A percentile compares a stretch with the other conserved stretches of the same genome.
These are phyloP conservation scores for Triplophysa yarkandensis DNA, from an alignment of 2,797 vertebrate genomes.

Conservation along the genomic window DNA sequence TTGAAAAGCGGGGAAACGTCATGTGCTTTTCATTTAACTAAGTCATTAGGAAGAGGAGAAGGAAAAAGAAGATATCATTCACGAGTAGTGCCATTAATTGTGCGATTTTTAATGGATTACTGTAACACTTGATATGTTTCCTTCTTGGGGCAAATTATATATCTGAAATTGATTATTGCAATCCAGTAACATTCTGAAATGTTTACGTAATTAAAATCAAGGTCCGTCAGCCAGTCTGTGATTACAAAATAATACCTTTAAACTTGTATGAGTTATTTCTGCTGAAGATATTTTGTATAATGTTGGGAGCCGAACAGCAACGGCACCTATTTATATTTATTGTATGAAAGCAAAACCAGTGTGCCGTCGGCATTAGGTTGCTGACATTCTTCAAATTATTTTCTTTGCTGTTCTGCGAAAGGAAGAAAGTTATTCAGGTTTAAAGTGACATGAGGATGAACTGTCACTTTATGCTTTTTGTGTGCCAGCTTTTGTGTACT, in stretches of 20 bases:
- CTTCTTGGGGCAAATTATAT: constrained; percentile 35
- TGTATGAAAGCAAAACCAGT: too few species aligned
- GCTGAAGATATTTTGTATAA: too few species aligned
- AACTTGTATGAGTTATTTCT: too few species aligned
- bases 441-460: too few species aligned
- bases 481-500: neutral
- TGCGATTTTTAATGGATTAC: constrained; percentile 44
- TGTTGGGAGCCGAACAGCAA: too few species aligned
- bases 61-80: constrained; percentile 61
- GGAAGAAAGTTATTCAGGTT: too few species aligned
- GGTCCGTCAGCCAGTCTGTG: neutral
- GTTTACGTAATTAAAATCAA: constrained; percentile 19
- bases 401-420: too few species aligned
- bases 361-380: too few species aligned
- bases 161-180: constrained; percentile 6
- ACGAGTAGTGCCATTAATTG: constrained; percentile 41
- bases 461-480: neutral
- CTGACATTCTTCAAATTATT: too few species aligned
- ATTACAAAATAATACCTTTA: neutral
- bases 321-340: too few species aligned
- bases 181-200: constrained; percentile 30
- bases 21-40: constrained; percentile 76
- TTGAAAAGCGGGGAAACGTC: constrained; percentile 60
- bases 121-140: constrained; percentile 27
- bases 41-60: constrained; percentile 63